phyloP scores from a whole-genome alignment of 2,113 vertebrate genomes.

The Microcebus lehilahytsara region DNA sequence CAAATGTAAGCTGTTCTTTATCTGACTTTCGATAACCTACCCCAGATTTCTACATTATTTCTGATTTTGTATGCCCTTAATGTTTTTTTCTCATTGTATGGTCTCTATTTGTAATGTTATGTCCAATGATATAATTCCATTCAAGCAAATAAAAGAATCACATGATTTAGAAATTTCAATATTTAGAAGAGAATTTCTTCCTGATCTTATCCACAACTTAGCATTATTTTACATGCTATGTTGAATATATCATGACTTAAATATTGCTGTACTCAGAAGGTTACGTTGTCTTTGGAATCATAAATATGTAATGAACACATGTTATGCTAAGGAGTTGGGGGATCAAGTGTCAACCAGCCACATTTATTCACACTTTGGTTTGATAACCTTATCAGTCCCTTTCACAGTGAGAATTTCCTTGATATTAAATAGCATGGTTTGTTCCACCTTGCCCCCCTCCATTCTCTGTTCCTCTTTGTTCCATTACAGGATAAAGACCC shows the following conservation, averaged over 20 bases:
- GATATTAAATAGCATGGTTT: background rate
- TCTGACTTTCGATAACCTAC: background rate
- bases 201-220: background rate
- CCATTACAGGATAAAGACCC: background rate
- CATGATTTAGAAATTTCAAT: background rate
- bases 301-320: background rate
- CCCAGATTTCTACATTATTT: slow-evolving; percentile 17
- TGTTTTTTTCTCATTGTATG: background rate
- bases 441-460: rapidly evolving
- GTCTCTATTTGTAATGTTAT: background rate
- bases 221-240: background rate
- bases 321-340: background rate
- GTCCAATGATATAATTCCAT: slow-evolving; percentile 7
- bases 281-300: background rate
- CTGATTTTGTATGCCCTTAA: background rate
- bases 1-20: background rate
- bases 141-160: background rate
- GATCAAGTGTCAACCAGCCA: background rate
- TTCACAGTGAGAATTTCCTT: background rate
- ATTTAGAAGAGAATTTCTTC: slow-evolving; percentile 31
- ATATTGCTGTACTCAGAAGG: background rate
- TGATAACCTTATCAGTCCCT: background rate
- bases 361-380: background rate
- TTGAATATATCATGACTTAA: background rate
- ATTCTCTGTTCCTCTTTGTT: background rate